These are phyloP conservation scores for Napeogenes sylphis DNA, from an alignment of 2,888 invertebrate genomes.

Conservation along the genomic window DNA sequence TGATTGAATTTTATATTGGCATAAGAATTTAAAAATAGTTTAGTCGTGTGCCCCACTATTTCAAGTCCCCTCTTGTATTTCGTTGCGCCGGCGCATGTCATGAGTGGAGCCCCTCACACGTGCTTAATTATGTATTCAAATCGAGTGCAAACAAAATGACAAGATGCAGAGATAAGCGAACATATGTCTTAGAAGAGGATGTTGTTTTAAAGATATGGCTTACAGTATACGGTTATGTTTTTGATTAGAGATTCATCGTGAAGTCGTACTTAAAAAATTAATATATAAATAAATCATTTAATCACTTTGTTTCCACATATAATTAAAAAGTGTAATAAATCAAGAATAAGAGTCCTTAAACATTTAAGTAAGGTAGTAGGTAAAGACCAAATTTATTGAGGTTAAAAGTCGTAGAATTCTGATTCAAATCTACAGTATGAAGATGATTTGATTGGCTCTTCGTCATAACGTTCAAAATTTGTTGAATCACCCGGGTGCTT, in stretches of 20 bases:
- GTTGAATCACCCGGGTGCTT: constrained; percentile 80
- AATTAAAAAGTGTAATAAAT: no score
- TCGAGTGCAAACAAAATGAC: constrained; percentile 50
- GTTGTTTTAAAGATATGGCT: constrained; percentile 12
- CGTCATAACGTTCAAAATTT: constrained; percentile 85
- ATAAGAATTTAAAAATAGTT: constrained; percentile 50
- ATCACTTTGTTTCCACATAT: no score
- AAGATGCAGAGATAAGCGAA: constrained; percentile 28
- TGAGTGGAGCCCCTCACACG: constrained; percentile 61
- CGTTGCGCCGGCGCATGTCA: constrained; percentile 54
- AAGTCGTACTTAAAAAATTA: no score
- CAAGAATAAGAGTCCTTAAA: no score
- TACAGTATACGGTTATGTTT: background rate
- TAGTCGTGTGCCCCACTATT: constrained; percentile 48
- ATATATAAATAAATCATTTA: no score
- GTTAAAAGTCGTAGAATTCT: constrained; percentile 63
- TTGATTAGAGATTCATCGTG: no score
- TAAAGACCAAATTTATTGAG: no score
- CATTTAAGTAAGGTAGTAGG: no score
- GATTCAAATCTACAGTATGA: constrained; percentile 59
- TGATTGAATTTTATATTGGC: constrained; percentile 2
- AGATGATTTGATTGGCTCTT: constrained; percentile 50
- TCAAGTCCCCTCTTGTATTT: constrained; percentile 35
- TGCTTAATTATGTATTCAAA: constrained; percentile 57
- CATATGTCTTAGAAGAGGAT: constrained; percentile 26